Evolutionary conservation across 2,113 vertebrate species (phyloP).

Genomic region (Zingel zingel): DNA sequence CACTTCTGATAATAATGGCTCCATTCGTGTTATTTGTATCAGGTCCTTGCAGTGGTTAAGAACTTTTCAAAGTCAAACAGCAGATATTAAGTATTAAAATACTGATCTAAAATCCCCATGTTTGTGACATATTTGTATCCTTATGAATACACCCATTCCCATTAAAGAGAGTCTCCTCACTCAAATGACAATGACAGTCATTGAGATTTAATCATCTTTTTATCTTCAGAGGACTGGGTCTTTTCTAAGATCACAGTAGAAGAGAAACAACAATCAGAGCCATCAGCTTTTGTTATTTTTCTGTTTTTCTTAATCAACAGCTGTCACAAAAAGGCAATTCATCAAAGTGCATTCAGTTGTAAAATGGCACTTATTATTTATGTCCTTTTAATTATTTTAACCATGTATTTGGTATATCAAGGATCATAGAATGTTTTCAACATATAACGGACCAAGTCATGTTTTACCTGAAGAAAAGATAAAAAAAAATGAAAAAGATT

Average conservation of each 20-base stretch:
- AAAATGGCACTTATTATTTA: neutral
- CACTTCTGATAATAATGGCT: neutral
- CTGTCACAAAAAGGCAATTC: conserved; percentile 24
- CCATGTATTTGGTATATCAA: neutral
- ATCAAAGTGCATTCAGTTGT: conserved; percentile 26
- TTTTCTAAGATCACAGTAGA: conserved; percentile 15
- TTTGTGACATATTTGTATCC: conserved; percentile 31
- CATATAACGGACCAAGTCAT: neutral
- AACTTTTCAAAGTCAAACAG: conserved; percentile 12
- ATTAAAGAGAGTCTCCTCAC: neutral
- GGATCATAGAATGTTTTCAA: neutral
- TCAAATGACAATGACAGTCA: conserved; percentile 31
- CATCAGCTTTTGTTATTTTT: neutral
- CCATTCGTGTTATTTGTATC: neutral
- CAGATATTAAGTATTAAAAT: conserved; percentile 23
- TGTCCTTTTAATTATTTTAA: conserved; percentile 11
- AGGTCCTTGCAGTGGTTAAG: neutral
- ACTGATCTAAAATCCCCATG: conserved; percentile 1
- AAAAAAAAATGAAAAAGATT: neutral
- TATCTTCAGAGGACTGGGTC: conserved; percentile 20
- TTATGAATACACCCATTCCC: neutral
- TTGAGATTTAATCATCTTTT: conserved; percentile 47
- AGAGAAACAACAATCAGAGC: conserved; percentile 20
- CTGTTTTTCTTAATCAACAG: conserved; percentile 6
- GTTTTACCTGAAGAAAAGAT: neutral